Percentiles rank a stretch among this genome's conserved stretches.
These are phyloP conservation scores for Himalopsyche japonica DNA, from an alignment of 2,888 invertebrate genomes.

Conservation along the genomic window DNA sequence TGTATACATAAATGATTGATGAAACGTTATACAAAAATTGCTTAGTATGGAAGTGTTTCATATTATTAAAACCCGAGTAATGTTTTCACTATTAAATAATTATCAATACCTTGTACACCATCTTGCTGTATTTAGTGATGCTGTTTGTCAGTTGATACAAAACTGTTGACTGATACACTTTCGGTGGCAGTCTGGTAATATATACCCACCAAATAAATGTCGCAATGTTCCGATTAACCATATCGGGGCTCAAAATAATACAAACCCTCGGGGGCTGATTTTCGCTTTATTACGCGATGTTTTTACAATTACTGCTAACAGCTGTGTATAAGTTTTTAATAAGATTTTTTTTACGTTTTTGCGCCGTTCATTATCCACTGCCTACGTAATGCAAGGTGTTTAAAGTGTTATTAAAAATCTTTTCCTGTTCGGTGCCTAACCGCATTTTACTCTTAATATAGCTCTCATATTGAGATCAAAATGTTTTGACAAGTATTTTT, in stretches of 20 bases:
- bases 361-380: not conserved
- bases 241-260: not conserved
- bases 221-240: not conserved
- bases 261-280: not conserved
- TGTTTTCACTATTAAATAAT: no score
- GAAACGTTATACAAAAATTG: no score
- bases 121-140: not conserved
- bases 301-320: not conserved
- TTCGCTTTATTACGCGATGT: not conserved
- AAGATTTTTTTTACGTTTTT: not conserved
- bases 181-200: conserved; percentile 24
- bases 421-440: not conserved
- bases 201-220: not conserved
- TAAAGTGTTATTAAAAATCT: not conserved
- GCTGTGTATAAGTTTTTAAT: not conserved
- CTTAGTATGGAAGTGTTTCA: no score
- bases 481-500: not conserved
- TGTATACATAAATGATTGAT: no score
- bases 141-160: not conserved
- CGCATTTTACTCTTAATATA: not conserved
- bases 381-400: not conserved
- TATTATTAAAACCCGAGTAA: no score
- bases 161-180: conserved; percentile 40
- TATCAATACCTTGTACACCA: not conserved
- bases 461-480: not conserved